A percentile compares a stretch with the other conserved stretches of the same genome.
Evolutionary conservation across 2,888 invertebrate species (phyloP).

Genomic region (Aricia artaxerxes): DNA sequence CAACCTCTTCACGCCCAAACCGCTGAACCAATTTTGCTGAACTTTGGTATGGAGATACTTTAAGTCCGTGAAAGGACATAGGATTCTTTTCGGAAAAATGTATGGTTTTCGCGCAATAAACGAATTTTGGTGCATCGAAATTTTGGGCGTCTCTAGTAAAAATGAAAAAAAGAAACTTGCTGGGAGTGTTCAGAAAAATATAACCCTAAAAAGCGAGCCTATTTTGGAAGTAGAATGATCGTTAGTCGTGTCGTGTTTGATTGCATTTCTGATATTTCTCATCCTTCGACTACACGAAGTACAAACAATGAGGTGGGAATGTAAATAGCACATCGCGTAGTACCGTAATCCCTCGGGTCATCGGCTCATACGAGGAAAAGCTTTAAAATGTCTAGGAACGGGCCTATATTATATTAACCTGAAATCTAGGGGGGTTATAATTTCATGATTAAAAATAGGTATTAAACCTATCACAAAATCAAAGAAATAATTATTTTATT

Average conservation of each 20-base stretch:
- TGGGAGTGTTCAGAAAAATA: background rate
- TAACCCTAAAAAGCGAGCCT: background rate
- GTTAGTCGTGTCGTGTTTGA: slow-evolving; percentile 43
- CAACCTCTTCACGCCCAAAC: no score
- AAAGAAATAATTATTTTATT: no score
- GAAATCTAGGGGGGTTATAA: slow-evolving; percentile 39
- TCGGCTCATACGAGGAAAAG: slow-evolving; percentile 66
- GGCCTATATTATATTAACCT: slow-evolving; percentile 20
- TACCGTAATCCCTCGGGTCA: slow-evolving; percentile 71
- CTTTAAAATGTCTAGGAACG: slow-evolving; percentile 52
- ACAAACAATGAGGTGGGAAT: slow-evolving; percentile 51
- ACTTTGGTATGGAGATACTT: no score
- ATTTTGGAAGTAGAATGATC: slow-evolving; percentile 34
- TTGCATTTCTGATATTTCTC: slow-evolving; percentile 47
- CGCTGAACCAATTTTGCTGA: no score
- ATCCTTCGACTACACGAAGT: slow-evolving; percentile 48
- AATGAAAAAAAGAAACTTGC: background rate
- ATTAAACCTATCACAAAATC: no score
- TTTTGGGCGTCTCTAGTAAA: no score
- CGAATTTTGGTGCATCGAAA: no score
- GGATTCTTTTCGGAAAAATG: no score
- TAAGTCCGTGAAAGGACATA: no score
- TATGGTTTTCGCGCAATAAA: no score
- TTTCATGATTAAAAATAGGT: background rate
- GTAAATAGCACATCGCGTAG: slow-evolving; percentile 56